A percentile compares a stretch with the other conserved stretches of the same genome.
Conservation (phyloP, 2,797 vertebrate genomes). For the Hippopotamyrus pictus region DNA sequence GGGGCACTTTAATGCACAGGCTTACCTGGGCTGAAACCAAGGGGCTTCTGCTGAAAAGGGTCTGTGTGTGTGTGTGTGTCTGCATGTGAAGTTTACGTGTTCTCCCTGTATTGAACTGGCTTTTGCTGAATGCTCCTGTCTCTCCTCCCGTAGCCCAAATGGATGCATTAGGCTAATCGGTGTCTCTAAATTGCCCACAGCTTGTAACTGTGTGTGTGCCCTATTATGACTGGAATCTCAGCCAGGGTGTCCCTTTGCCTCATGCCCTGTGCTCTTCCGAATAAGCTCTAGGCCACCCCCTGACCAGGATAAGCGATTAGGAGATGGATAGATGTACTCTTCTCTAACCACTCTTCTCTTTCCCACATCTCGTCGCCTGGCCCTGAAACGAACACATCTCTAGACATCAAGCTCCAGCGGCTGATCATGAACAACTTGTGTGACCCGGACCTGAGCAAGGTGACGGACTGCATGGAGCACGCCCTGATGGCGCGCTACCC, state of each 20-base stretch:
- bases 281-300: not conserved
- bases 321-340: not conserved
- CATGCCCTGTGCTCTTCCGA: not conserved
- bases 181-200: not conserved
- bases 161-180: not conserved
- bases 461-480: constrained; percentile 82
- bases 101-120: not conserved
- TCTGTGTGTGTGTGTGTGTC: not conserved
- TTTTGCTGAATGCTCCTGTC: not conserved
- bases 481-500: constrained; percentile 74
- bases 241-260: not conserved
- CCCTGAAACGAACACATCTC: not conserved
- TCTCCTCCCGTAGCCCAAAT: not conserved
- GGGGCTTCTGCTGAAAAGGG: not conserved
- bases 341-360: not conserved
- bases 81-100: too few relatives aligned
- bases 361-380: not conserved
- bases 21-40: not conserved
- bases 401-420: constrained; percentile 76
- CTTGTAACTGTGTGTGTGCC: not conserved
- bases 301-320: not conserved
- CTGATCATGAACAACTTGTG: constrained; percentile 76
- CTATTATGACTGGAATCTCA: not conserved
- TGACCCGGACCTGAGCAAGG: constrained; percentile 80
- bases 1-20: too few relatives aligned